Percentiles rank a stretch among this genome's conserved stretches.
These are phyloP conservation scores for Anas capensis DNA, from an alignment of 2,797 vertebrate species.

Conservation along the genomic window DNA sequence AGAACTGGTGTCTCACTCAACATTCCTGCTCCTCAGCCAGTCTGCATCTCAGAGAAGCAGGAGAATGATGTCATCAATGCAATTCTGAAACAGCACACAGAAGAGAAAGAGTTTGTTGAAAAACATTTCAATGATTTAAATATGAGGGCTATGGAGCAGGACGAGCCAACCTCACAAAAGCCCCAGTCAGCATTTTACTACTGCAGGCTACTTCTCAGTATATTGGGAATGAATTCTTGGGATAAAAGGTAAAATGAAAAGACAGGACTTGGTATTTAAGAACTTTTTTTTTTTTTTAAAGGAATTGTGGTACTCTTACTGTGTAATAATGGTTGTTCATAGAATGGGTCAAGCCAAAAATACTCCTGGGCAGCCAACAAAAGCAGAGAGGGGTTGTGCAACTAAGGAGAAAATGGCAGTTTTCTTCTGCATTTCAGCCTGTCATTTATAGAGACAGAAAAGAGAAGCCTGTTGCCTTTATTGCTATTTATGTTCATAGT, in stretches of 20 bases:
- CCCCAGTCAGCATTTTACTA: constrained; percentile 97
- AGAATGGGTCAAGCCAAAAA: not conserved
- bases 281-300: not conserved
- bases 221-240: constrained; percentile 98
- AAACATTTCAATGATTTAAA: constrained; percentile 91
- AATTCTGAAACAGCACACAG: constrained; percentile 94
- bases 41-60: constrained; percentile 96
- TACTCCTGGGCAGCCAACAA: not conserved
- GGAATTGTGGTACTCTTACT: not conserved
- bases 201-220: constrained; percentile 95
- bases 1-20: constrained; percentile 94
- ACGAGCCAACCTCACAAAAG: constrained; percentile 89
- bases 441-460: not conserved
- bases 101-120: constrained; percentile 92
- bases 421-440: constrained; percentile 16
- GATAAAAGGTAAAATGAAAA: constrained; percentile 92
- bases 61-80: constrained; percentile 98
- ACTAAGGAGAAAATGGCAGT: not conserved
- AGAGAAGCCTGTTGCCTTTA: not conserved
- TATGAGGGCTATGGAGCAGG: constrained; percentile 91
- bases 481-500: not conserved
- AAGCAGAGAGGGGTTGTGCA: not conserved
- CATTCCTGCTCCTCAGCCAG: constrained; percentile 92
- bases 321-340: not conserved
- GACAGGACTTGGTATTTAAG: not conserved